Evolutionary conservation across 1,140 invertebrate genomes (phyloP), one percentile per base, ranked within the genome.

Genomic region (Macrostomum lignano): DNA sequence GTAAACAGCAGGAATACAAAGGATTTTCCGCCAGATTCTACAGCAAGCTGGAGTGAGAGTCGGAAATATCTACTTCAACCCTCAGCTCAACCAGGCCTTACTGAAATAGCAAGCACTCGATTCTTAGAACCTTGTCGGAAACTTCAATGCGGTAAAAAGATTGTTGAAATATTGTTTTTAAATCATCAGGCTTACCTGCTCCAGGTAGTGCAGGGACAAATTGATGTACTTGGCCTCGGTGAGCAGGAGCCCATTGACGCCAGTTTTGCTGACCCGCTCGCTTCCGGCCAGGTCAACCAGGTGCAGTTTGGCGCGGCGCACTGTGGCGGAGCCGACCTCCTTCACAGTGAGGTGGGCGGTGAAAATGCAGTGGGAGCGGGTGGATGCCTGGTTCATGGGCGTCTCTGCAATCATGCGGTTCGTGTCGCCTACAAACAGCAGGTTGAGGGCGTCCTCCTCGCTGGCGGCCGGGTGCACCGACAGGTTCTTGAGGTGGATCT

Each of bases 341-440:
- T 60, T 55, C 6, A 57, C 48, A 7, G 55, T 60, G 1, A 71
- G 36, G 39, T 67, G 61, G 11, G 69, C 61, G 2, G 67, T 69
- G 44, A 70, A 70, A 31, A 71, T 65, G 42, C 68, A 69, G 42
- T 71, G 68, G 2, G 68, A 70, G 40, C 68, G 51, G 9, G 68
- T 69, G 3, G 68, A 71, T 17, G 60, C 60, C 31, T 62, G 61
- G 46, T 70, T 71, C 61, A 69, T 64, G 2, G 66, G 65, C 2
- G 68, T 71, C 56, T 60, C 40, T 26, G 65, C 64, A 35, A 65
- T 65, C 34, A 62, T 64, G 40, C 67, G 65, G 46, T 67, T 68
- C 9, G 58, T 63, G 46, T 69, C 65, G 25, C 67, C 67, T 13
- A 65, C 40, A 41, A 64, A 63, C 1, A 70, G 47, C 10, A 69